Conservation (phyloP, 2,888 invertebrate species). For the Drosophila sordidula region DNA sequence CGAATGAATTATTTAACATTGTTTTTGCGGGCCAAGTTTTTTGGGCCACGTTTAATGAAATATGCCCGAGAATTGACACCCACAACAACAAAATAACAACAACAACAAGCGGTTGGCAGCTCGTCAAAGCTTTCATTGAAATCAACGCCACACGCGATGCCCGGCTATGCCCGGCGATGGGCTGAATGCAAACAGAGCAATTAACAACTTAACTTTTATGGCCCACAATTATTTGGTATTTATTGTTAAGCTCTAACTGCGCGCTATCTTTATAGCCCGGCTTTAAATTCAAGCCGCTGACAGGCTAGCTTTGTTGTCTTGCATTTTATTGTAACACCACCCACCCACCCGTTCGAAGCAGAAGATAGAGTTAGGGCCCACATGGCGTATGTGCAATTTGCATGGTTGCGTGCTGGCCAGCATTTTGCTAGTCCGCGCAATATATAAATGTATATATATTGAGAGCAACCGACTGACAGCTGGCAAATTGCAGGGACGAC, state of each 20-base stretch:
- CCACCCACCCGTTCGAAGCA: not conserved
- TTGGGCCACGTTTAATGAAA: constrained; percentile 52
- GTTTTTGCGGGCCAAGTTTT: constrained; percentile 55
- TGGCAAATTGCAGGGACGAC: constrained; percentile 60
- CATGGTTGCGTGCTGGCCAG: constrained; percentile 51
- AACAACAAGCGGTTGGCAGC: constrained; percentile 30
- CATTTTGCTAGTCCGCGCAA: constrained; percentile 39
- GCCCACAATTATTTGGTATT: constrained; percentile 74
- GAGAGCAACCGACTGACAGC: constrained; percentile 57
- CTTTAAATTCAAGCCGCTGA: constrained; percentile 64
- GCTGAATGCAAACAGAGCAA: constrained; percentile 54
- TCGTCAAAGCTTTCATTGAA: constrained; percentile 59
- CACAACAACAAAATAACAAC: constrained; percentile 7
- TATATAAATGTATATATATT: constrained; percentile 6
- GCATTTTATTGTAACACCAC: constrained; percentile 23
- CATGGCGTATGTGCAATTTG: constrained; percentile 55
- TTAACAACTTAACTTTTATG: constrained; percentile 77
- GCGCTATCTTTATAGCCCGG: constrained; percentile 60
- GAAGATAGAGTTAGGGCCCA: constrained; percentile 14
- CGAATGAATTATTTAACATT: constrained; percentile 76
- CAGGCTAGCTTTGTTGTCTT: constrained; percentile 30
- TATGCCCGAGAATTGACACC: constrained; percentile 57
- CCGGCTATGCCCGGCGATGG: constrained; percentile 17
- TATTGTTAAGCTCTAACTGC: constrained; percentile 60
- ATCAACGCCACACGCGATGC: constrained; percentile 42